phyloP scores from a whole-genome alignment of 2,797 vertebrate genomes.

The Coilia nasus region DNA sequence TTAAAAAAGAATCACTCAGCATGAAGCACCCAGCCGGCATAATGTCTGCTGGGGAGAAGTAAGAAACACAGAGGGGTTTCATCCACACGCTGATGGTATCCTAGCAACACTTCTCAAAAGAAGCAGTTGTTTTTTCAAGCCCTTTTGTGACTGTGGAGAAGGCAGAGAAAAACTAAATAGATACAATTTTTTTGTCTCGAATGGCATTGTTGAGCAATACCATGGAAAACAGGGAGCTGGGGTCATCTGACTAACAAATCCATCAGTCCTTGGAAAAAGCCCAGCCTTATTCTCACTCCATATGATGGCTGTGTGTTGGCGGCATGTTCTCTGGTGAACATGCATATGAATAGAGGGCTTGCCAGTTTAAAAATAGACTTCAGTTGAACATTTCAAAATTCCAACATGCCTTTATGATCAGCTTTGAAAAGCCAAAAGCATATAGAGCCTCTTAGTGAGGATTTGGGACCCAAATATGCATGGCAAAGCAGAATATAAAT shows the following conservation, averaged over 20 bases:
- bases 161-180: conserved; percentile 56
- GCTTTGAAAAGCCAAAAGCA: conserved; percentile 2
- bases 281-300: neutral
- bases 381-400: neutral
- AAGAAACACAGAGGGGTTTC: conserved; percentile 65
- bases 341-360: neutral
- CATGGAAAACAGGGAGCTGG: neutral
- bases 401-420: neutral
- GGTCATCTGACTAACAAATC: conserved; percentile 38
- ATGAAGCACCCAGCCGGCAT: conserved; percentile 4
- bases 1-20: neutral
- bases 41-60: conserved; percentile 48
- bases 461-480: conserved; percentile 11
- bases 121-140: conserved; percentile 69
- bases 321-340: neutral
- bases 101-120: conserved; percentile 87
- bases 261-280: neutral
- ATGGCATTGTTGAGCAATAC: conserved; percentile 33
- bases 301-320: too few species aligned
- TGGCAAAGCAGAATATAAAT: conserved; percentile 7
- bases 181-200: conserved; percentile 41
- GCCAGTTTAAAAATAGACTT: conserved; percentile 11
- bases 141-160: conserved; percentile 68
- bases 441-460: neutral
- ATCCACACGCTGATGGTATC: conserved; percentile 71